Evolutionary conservation across 2,888 invertebrate genomes (phyloP).

Genomic region (Heliconius charithonia): DNA sequence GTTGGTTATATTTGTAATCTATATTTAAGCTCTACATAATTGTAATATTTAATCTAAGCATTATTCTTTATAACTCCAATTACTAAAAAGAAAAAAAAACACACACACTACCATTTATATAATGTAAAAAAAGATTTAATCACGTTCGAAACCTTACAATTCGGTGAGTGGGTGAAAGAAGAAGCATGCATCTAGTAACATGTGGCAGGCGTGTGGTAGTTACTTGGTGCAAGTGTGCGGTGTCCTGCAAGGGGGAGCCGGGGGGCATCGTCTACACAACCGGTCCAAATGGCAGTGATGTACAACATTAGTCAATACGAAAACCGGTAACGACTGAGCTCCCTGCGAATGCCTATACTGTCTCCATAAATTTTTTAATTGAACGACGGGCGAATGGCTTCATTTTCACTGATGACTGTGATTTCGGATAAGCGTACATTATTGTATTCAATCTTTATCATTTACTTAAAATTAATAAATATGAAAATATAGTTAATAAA

Average conservation of each 20-base stretch:
- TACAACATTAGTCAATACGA: slow-evolving; percentile 66
- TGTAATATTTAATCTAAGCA: too few species aligned
- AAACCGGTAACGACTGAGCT: slow-evolving; percentile 64
- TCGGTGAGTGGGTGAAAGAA: slow-evolving; percentile 28
- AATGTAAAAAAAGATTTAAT: background rate
- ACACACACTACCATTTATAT: background rate
- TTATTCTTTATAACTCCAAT: background rate
- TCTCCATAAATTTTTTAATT: slow-evolving; percentile 52
- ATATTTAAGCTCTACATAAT: too few species aligned
- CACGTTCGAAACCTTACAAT: slow-evolving; percentile 24
- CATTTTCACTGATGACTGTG: slow-evolving; percentile 41
- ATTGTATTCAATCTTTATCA: background rate
- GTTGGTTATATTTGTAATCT: too few species aligned
- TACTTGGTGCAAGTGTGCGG: slow-evolving; percentile 47
- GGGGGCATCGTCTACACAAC: slow-evolving; percentile 62
- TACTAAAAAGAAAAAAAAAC: background rate
- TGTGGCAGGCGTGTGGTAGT: slow-evolving; percentile 38
- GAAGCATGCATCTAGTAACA: slow-evolving; percentile 37
- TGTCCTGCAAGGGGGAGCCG: slow-evolving; percentile 52
- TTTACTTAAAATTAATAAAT: background rate
- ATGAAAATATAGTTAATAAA: background rate
- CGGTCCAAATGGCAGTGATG: slow-evolving; percentile 69
- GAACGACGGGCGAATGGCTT: slow-evolving; percentile 49
- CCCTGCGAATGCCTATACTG: slow-evolving; percentile 48
- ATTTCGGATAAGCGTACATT: background rate